These are phyloP conservation scores for Brachyistius frenatus DNA, from an alignment of 2,113 vertebrate genomes.

Conservation along the genomic window DNA sequence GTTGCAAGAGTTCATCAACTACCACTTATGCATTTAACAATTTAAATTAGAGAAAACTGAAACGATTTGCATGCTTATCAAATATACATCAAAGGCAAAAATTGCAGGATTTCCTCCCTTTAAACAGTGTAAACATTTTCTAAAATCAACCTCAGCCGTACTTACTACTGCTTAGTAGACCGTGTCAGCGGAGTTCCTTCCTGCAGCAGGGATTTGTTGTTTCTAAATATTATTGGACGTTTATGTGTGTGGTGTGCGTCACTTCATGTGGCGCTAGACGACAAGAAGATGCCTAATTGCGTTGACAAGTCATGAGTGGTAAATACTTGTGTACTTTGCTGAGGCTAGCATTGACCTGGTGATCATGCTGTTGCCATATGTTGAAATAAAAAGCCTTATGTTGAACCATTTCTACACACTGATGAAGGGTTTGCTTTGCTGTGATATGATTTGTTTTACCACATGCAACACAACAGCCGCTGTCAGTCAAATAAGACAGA, in stretches of 20 bases:
- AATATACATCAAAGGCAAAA: conserved; percentile 13
- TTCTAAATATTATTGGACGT: background rate
- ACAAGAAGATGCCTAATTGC: background rate
- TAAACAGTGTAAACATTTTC: conserved; percentile 10
- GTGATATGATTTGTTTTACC: conserved; percentile 14
- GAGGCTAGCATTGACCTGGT: background rate
- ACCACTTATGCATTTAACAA: background rate
- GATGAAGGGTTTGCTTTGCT: background rate
- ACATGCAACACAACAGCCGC: conserved; percentile 9
- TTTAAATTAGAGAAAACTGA: background rate
- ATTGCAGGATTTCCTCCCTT: background rate
- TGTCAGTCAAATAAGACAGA: conserved; percentile 44
- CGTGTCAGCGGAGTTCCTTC: conserved; percentile 4
- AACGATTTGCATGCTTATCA: conserved; percentile 17
- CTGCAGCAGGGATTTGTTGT: background rate
- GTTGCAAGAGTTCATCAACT: background rate
- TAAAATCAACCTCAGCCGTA: background rate
- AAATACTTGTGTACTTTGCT: background rate
- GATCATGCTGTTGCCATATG: background rate
- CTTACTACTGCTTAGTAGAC: background rate
- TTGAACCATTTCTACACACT: background rate
- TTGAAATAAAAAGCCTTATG: background rate
- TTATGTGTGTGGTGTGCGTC: background rate
- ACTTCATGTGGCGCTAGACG: background rate
- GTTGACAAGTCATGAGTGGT: background rate